phyloP scores from a whole-genome alignment of 2,113 vertebrate species.

The Maccullochella peelii region DNA sequence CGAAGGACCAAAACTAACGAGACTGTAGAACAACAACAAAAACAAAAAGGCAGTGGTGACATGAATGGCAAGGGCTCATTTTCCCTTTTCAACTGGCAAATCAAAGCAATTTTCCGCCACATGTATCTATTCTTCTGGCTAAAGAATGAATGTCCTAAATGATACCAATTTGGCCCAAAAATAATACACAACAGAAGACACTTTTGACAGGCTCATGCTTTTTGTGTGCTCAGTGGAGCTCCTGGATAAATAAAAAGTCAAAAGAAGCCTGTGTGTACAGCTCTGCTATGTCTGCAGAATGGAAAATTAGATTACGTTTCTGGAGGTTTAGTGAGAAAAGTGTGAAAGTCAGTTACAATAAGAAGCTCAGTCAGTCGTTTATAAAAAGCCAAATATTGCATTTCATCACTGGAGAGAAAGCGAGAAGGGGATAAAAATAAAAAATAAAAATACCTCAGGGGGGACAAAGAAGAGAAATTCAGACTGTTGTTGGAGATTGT shows the following conservation, averaged over 20 bases:
- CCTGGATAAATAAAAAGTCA: slow-evolving; percentile 18
- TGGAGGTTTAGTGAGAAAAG: slow-evolving; percentile 56
- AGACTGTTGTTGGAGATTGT: slow-evolving; percentile 22
- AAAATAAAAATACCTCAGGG: background rate
- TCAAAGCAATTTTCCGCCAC: background rate
- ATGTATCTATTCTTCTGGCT: background rate
- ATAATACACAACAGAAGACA: slow-evolving; percentile 17
- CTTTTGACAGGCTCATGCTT: background rate
- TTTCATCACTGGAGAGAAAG: slow-evolving; percentile 39
- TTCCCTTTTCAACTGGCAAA: slow-evolving; percentile 8
- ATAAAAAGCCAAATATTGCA: slow-evolving; percentile 45
- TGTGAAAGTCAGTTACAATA: slow-evolving; percentile 56
- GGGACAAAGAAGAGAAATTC: background rate
- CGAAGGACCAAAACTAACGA: background rate
- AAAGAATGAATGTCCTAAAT: background rate
- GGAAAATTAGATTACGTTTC: slow-evolving; percentile 57
- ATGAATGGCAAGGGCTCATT: background rate
- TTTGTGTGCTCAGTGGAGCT: slow-evolving; percentile 22
- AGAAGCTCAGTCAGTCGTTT: slow-evolving; percentile 59
- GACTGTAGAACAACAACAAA: background rate
- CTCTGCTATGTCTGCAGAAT: slow-evolving; percentile 20
- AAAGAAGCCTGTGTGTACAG: slow-evolving; percentile 2
- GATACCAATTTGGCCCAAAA: slow-evolving; percentile 27
- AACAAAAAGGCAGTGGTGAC: background rate
- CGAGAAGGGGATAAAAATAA: background rate